Evolutionary conservation across 2,888 invertebrate genomes (phyloP).

Genomic region (Artemia sp.): DNA sequence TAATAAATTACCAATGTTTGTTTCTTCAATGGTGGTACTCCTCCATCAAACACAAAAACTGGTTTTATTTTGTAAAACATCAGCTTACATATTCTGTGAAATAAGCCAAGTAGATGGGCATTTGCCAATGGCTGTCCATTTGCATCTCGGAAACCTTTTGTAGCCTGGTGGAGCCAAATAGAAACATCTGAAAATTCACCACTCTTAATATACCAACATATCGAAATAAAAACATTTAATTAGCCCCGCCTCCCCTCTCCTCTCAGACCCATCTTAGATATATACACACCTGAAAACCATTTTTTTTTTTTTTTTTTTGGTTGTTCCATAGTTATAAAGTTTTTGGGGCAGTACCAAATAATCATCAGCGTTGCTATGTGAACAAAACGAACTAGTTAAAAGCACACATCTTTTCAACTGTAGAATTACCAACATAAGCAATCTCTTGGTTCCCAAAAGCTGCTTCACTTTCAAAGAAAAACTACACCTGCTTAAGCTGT

Average conservation of each 20-base stretch:
- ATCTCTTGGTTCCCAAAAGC: no score
- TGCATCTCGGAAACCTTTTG: constrained; percentile 80
- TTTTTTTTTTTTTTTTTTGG: no score
- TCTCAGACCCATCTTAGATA: background rate
- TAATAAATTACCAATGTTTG: constrained; percentile 62
- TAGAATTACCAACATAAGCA: no score
- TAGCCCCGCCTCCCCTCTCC: background rate
- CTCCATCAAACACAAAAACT: constrained; percentile 96
- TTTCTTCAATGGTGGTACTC: constrained; percentile 72
- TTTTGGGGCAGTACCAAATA: no score
- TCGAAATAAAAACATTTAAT: background rate
- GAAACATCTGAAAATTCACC: constrained; percentile 59
- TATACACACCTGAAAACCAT: no score
- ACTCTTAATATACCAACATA: no score
- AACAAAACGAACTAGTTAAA: no score
- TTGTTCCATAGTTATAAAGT: no score
- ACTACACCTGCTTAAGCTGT: no score
- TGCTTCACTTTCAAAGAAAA: no score
- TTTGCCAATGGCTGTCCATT: constrained; percentile 64
- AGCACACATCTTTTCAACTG: no score
- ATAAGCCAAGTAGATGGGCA: constrained; percentile 81
- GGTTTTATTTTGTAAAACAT: constrained; percentile 88
- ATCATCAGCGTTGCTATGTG: no score
- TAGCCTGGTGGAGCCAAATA: constrained; percentile 95
- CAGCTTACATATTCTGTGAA: constrained; percentile 85